Conservation (phyloP, 2,113 vertebrate species). For the Pogonocichla stellata region DNA sequence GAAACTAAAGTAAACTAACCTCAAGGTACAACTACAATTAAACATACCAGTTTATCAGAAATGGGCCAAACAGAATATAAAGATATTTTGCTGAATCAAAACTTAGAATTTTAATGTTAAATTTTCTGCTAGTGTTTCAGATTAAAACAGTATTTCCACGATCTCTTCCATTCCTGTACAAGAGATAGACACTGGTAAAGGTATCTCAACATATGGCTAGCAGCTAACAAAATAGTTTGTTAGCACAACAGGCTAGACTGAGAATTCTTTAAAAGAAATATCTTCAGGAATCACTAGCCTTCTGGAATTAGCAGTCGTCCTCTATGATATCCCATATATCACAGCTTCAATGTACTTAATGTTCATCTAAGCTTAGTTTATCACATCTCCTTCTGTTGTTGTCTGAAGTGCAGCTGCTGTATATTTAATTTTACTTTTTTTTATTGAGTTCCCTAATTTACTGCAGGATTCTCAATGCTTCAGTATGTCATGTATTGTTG, state of each 20-base stretch:
- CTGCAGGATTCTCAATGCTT: neutral
- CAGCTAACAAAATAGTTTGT: neutral
- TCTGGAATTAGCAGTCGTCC: neutral
- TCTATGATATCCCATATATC: neutral
- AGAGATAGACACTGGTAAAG: neutral
- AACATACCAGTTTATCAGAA: neutral
- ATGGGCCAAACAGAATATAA: neutral
- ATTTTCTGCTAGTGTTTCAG: neutral
- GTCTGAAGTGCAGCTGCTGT: neutral
- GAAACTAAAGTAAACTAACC: neutral
- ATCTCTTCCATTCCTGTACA: neutral
- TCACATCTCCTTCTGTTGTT: neutral
- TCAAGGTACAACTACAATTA: neutral
- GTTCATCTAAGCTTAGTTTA: neutral
- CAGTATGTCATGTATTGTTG: neutral
- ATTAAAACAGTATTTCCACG: neutral
- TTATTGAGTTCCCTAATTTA: neutral
- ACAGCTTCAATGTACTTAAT: neutral
- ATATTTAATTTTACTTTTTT: neutral
- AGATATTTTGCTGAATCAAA: neutral
- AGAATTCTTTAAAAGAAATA: neutral
- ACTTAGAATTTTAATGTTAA: neutral
- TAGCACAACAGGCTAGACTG: neutral
- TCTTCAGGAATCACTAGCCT: neutral
- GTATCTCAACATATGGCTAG: neutral